Evolutionary conservation across 2,797 vertebrate genomes (phyloP).

Genomic region (Gorsachius magnificus): DNA sequence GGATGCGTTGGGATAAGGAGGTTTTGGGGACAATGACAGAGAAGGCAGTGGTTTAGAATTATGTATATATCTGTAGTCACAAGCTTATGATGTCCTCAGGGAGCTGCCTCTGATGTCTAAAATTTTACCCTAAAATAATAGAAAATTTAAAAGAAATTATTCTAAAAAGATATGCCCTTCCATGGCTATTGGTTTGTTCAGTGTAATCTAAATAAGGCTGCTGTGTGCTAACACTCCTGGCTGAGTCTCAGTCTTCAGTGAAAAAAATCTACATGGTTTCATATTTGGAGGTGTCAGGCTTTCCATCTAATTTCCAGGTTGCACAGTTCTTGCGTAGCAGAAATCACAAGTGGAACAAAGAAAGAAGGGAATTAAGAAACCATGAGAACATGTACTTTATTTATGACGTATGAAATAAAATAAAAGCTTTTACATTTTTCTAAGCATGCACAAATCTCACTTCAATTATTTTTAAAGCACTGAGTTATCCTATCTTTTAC

Average conservation of each 20-base stretch:
- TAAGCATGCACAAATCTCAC: not conserved
- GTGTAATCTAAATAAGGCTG: not conserved
- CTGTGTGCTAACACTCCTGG: not conserved
- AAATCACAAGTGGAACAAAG: not conserved
- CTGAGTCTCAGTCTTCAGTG: not conserved
- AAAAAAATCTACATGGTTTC: not conserved
- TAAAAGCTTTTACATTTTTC: not conserved
- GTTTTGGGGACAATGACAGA: not conserved
- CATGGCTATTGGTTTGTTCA: not conserved
- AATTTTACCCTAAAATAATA: not conserved
- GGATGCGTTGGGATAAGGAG: not conserved
- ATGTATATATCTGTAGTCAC: not conserved
- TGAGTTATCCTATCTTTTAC: not conserved
- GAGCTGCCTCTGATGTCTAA: not conserved
- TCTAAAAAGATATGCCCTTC: not conserved
- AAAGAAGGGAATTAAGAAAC: not conserved
- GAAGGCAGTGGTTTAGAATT: not conserved
- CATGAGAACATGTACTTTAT: not conserved
- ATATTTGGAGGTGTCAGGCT: not conserved
- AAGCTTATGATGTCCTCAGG: not conserved
- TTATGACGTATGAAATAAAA: not conserved
- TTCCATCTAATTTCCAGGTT: not conserved
- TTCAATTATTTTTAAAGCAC: conserved; percentile 40
- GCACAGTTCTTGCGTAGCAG: not conserved
- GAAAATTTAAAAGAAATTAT: not conserved